These are phyloP conservation scores for Dolichotis patagonum DNA, from an alignment of 2,113 vertebrate species.

Conservation along the genomic window DNA sequence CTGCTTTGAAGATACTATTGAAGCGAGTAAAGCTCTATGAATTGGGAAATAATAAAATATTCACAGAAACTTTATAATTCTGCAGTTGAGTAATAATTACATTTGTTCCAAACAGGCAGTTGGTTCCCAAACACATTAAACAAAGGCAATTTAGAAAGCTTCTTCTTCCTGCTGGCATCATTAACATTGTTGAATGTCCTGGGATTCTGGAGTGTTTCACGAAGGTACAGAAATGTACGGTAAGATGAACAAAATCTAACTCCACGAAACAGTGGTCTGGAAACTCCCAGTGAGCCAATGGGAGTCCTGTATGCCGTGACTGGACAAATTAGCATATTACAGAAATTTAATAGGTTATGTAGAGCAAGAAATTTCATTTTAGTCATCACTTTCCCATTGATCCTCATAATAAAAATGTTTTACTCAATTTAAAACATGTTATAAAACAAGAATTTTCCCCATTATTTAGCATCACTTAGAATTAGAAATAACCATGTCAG, in stretches of 20 bases:
- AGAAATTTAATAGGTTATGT: constrained; percentile 56
- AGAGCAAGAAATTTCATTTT: constrained; percentile 58
- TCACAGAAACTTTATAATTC: constrained; percentile 69
- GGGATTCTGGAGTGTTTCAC: constrained; percentile 91
- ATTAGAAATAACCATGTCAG: constrained; percentile 50
- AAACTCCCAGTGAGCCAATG: constrained; percentile 10
- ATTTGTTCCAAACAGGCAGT: constrained; percentile 88
- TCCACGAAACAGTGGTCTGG: constrained; percentile 50
- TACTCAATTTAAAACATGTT: constrained; percentile 3
- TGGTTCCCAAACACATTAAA: constrained; percentile 94
- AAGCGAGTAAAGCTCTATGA: constrained; percentile 63
- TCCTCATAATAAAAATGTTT: constrained; percentile 57
- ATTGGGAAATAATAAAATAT: constrained; percentile 73
- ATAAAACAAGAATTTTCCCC: neutral
- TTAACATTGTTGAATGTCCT: constrained; percentile 91
- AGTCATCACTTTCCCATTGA: neutral
- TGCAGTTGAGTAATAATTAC: constrained; percentile 78
- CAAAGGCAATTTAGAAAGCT: constrained; percentile 93
- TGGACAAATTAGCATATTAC: constrained; percentile 51
- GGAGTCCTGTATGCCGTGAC: neutral
- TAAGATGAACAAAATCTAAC: constrained; percentile 55
- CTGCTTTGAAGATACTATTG: constrained; percentile 48
- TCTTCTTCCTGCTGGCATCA: constrained; percentile 93
- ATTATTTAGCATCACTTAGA: neutral
- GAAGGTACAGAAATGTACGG: constrained; percentile 87